phyloP scores from a whole-genome alignment of 2,888 invertebrate genomes.

The Eristalinus aeneus region DNA sequence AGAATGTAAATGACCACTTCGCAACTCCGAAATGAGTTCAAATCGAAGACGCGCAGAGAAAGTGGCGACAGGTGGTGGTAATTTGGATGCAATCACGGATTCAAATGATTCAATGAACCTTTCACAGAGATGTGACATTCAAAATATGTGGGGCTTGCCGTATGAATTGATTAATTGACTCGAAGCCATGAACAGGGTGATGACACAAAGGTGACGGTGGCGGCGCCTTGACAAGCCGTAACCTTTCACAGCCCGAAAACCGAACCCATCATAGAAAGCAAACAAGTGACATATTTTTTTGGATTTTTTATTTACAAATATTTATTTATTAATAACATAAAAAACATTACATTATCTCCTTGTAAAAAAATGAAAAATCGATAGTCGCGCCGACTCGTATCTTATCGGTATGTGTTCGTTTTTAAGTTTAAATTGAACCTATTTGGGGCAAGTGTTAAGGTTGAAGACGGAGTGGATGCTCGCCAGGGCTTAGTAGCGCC shows the following conservation, averaged over 20 bases:
- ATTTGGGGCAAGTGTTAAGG: constrained; percentile 65
- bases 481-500: constrained; percentile 57
- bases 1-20: constrained; percentile 7
- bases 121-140: not conserved
- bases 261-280: not conserved
- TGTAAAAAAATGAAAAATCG: constrained; percentile 70
- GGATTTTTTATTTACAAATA: constrained; percentile 67
- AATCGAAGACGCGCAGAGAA: constrained; percentile 10
- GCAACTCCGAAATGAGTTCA: not conserved
- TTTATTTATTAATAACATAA: constrained; percentile 59
- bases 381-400: constrained; percentile 63
- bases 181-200: no score
- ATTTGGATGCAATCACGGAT: not conserved
- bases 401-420: constrained; percentile 2
- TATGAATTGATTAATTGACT: not conserved
- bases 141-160: not conserved
- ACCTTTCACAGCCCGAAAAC: no score
- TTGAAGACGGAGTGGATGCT: constrained; percentile 56
- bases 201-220: no score
- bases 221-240: no score
- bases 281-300: not conserved
- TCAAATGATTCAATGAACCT: not conserved
- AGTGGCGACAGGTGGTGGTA: not conserved
- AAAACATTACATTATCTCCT: constrained; percentile 59
- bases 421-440: constrained; percentile 57